phyloP scores from a whole-genome alignment of 2,888 invertebrate species.

The Xestia rhomboidea region DNA sequence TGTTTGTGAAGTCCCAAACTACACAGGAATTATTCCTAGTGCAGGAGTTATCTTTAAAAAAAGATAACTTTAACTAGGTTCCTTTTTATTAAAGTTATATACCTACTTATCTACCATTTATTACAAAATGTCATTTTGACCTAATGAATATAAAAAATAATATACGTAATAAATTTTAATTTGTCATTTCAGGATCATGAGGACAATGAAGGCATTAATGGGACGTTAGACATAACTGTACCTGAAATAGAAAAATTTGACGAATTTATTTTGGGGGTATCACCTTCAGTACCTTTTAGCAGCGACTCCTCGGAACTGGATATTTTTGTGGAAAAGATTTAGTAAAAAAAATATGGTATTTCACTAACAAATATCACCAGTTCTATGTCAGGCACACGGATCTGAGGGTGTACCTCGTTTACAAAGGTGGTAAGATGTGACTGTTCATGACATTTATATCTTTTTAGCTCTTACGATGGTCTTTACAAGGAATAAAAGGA shows the following conservation, averaged over 20 bases:
- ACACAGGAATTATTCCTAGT: constrained; percentile 43
- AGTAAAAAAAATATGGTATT: constrained; percentile 50
- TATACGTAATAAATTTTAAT: constrained; percentile 40
- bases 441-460: constrained; percentile 51
- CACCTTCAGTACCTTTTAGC: constrained; percentile 46
- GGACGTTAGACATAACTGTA: constrained; percentile 48
- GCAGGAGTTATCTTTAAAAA: constrained; percentile 43
- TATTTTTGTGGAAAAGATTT: constrained; percentile 52
- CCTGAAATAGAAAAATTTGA: constrained; percentile 49
- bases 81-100: constrained; percentile 40
- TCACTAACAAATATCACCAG: constrained; percentile 54
- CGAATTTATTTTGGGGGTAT: constrained; percentile 51
- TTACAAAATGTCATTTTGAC: too few species aligned
- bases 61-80: constrained; percentile 45
- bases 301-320: constrained; percentile 50
- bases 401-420: constrained; percentile 49
- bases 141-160: constrained; percentile 38
- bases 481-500: constrained; percentile 55
- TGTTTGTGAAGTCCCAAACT: constrained; percentile 38
- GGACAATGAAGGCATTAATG: constrained; percentile 44
- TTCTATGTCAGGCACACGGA: constrained; percentile 47
- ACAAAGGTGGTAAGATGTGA: constrained; percentile 49
- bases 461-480: constrained; percentile 58
- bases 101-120: constrained; percentile 7
- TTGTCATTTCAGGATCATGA: constrained; percentile 40